Evolutionary conservation across 2,888 invertebrate species (phyloP).

Genomic region (Drosophila peninsularis): DNA sequence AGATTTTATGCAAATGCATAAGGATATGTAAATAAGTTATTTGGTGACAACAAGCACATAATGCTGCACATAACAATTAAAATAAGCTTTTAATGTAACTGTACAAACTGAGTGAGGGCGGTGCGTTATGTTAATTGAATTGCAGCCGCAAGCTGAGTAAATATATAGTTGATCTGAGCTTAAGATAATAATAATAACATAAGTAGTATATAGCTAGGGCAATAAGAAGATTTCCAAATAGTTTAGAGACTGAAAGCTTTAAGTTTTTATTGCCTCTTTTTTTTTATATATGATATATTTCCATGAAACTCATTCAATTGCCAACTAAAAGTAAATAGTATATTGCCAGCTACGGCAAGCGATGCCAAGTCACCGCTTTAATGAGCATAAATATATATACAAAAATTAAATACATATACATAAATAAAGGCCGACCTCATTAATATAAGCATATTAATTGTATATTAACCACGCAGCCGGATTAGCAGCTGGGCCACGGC

Average conservation of each 20-base stretch:
- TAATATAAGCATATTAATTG: slow-evolving; percentile 32
- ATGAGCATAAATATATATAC: slow-evolving; percentile 8
- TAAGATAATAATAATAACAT: not conserved
- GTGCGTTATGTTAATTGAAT: slow-evolving; percentile 9
- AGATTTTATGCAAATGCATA: slow-evolving; percentile 53
- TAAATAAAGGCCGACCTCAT: not conserved
- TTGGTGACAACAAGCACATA: slow-evolving; percentile 18
- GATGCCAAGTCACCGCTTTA: not conserved
- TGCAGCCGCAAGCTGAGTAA: not conserved
- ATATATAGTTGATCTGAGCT: not conserved
- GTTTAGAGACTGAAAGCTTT: no score
- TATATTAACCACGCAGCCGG: slow-evolving; percentile 7
- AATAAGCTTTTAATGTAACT: slow-evolving; percentile 17
- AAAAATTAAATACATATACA: not conserved
- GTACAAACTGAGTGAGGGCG: not conserved
- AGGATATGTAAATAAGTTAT: slow-evolving; percentile 24
- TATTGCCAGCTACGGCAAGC: not conserved
- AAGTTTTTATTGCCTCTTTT: no score
- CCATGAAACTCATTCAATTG: slow-evolving; percentile 16
- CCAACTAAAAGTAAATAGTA: slow-evolving; percentile 2
- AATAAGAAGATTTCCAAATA: no score
- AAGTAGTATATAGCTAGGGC: not conserved
- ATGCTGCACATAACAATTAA: slow-evolving; percentile 21
- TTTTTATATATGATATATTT: not conserved
- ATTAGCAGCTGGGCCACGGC: slow-evolving; percentile 8